Conservation (phyloP, 1,140 invertebrate genomes). For the Arion vulgaris region DNA sequence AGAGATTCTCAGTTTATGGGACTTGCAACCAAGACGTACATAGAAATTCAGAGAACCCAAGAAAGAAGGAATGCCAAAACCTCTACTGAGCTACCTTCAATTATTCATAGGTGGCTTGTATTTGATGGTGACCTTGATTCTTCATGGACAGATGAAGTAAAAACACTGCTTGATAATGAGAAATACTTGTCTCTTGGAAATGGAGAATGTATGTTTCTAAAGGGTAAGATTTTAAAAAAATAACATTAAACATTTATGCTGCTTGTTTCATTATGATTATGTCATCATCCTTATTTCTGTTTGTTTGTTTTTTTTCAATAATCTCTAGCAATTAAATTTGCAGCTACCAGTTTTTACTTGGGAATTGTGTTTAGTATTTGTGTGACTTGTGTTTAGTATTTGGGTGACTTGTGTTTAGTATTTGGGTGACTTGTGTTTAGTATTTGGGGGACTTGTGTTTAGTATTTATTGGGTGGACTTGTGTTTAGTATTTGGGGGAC, state of each 20-base stretch:
- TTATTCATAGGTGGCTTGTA: slow-evolving; percentile 66
- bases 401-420: too few relatives aligned
- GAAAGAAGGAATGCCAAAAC: slow-evolving; percentile 50
- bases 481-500: too few relatives aligned
- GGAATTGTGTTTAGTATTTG: too few relatives aligned
- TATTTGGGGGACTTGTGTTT: too few relatives aligned
- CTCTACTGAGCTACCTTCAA: slow-evolving; percentile 53
- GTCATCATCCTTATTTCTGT: not conserved
- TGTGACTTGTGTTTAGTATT: too few relatives aligned
- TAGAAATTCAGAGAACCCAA: slow-evolving; percentile 45
- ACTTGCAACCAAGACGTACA: slow-evolving; percentile 56
- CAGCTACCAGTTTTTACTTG: too few relatives aligned
- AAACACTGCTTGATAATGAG: slow-evolving; percentile 63
- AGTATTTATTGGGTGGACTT: too few relatives aligned
- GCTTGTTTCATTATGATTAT: not conserved
- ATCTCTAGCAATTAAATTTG: too few relatives aligned
- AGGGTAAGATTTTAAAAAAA: slow-evolving; percentile 49
- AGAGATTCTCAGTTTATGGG: slow-evolving; percentile 57
- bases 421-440: too few relatives aligned
- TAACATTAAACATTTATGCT: not conserved
- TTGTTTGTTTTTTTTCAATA: too few relatives aligned
- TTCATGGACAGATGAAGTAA: slow-evolving; percentile 66
- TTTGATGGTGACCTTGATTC: slow-evolving; percentile 68
- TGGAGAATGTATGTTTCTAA: slow-evolving; percentile 54
- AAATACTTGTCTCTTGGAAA: slow-evolving; percentile 59